Conservation (phyloP, 2,113 vertebrate species). For the Zonotrichia leucophrys region DNA sequence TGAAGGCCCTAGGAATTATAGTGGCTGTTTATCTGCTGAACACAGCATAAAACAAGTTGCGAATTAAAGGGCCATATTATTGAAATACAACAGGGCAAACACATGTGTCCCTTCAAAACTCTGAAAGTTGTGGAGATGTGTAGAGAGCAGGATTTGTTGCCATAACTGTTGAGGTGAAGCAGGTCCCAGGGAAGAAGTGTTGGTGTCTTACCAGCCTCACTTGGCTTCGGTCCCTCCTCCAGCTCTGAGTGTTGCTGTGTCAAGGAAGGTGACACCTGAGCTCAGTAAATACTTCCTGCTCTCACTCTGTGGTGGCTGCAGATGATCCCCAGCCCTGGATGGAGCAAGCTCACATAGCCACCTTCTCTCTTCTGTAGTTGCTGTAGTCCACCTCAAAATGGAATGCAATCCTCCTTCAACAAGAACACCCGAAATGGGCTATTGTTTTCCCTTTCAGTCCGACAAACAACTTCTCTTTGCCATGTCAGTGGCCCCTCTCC, state of each 20-base stretch:
- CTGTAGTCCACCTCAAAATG: neutral
- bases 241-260: neutral
- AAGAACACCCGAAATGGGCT: neutral
- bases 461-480: neutral
- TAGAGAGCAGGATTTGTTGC: neutral
- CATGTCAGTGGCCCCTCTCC: neutral
- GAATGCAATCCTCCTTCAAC: neutral
- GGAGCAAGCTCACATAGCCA: neutral
- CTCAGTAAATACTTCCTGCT: neutral
- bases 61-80: neutral
- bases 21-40: neutral
- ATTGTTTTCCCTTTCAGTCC: neutral
- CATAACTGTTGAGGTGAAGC: neutral
- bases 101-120: neutral
- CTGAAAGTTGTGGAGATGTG: neutral
- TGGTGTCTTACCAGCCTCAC: neutral
- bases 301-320: neutral
- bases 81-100: neutral
- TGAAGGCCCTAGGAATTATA: neutral
- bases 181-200: neutral
- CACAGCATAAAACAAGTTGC: neutral
- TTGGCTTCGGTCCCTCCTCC: neutral
- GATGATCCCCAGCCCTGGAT: neutral
- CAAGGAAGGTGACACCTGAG: neutral
- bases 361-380: neutral